These are phyloP conservation scores for Formicarius rufipectus DNA, from an alignment of 2,113 vertebrate genomes.

Conservation along the genomic window DNA sequence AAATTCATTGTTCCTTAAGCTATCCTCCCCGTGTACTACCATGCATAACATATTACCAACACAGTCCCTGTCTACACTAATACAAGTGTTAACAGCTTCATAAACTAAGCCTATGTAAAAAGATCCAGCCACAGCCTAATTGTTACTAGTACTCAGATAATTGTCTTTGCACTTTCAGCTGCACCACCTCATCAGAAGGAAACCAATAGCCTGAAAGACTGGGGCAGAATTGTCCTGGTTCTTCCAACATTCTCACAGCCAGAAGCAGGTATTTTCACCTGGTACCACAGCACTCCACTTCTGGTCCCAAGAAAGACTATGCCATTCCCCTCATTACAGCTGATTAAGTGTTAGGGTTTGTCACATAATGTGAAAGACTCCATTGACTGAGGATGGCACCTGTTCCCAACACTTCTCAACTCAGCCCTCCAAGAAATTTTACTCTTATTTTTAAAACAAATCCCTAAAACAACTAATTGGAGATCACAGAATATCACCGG, in stretches of 20 bases:
- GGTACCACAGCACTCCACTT: neutral
- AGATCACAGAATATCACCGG: neutral
- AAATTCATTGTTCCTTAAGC: neutral
- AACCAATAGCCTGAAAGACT: neutral
- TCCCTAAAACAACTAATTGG: neutral
- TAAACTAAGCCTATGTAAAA: neutral
- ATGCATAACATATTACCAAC: neutral
- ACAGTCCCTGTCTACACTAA: neutral
- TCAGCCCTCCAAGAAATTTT: neutral
- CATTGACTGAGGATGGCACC: neutral
- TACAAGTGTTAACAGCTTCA: neutral
- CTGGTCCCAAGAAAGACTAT: neutral
- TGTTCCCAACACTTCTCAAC: neutral
- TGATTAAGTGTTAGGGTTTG: neutral
- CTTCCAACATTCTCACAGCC: neutral
- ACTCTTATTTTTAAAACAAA: neutral
- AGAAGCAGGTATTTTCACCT: neutral
- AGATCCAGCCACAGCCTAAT: neutral
- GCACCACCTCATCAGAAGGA: neutral
- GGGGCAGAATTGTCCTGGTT: neutral
- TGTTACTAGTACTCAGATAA: neutral
- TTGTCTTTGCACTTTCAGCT: neutral
- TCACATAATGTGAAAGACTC: neutral
- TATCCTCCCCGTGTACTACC: neutral
- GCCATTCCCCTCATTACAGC: neutral